phyloP scores from a whole-genome alignment of 2,888 invertebrate genomes.

The Aporophyla nigra region DNA sequence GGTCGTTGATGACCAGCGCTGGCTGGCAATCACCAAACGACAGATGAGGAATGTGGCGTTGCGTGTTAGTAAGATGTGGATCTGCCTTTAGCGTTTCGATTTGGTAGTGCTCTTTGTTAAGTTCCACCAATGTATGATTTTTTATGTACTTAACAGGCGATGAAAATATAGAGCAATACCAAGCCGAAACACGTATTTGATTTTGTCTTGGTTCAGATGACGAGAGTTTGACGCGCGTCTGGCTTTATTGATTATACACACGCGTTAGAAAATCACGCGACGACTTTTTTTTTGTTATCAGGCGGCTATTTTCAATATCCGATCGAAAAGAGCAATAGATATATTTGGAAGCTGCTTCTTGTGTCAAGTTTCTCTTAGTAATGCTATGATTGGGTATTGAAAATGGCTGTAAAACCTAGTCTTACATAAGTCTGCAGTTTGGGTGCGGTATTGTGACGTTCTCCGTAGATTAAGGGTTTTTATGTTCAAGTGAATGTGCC shows the following conservation, averaged over 20 bases:
- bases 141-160: slow-evolving; percentile 8
- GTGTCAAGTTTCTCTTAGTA: slow-evolving; percentile 4
- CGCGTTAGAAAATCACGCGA: background rate
- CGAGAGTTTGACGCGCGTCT: background rate
- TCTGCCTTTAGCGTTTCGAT: slow-evolving; percentile 41
- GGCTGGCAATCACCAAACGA: slow-evolving; percentile 1
- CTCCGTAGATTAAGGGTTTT: slow-evolving; percentile 8
- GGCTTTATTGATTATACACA: slow-evolving; percentile 2
- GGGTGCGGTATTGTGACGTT: slow-evolving; percentile 45
- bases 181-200: slow-evolving; percentile 19
- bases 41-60: slow-evolving; percentile 11
- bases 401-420: slow-evolving; percentile 19
- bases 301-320: slow-evolving; percentile 23
- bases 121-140: background rate
- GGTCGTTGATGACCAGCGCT: background rate
- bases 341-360: background rate
- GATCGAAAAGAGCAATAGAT: background rate
- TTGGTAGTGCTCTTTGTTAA: slow-evolving; percentile 36
- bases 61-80: slow-evolving; percentile 28
- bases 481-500: slow-evolving; percentile 16
- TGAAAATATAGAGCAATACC: slow-evolving; percentile 25
- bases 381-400: slow-evolving; percentile 8
- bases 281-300: slow-evolving; percentile 7
- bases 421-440: slow-evolving; percentile 22
- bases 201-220: slow-evolving; percentile 30